Conservation (phyloP, 2,113 vertebrate species). For the Phaetusa simplex region DNA sequence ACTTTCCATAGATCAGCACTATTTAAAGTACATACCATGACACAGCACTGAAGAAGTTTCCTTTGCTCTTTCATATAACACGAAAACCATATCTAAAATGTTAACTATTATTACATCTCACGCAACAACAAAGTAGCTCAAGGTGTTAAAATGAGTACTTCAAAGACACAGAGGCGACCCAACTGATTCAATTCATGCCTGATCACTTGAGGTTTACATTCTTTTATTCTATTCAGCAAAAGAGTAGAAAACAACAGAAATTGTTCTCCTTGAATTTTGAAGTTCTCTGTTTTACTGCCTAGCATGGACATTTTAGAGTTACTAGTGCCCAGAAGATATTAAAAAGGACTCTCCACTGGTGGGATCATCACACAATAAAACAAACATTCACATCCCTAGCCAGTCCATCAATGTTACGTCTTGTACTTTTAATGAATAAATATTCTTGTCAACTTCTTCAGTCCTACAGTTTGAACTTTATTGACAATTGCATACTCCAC, state of each 20-base stretch:
- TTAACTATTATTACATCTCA: not conserved
- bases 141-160: not conserved
- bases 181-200: not conserved
- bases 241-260: not conserved
- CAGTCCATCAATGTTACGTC: not conserved
- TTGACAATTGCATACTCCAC: not conserved
- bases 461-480: not conserved
- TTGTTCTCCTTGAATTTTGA: not conserved
- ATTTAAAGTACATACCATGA: not conserved
- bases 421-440: conserved; percentile 19
- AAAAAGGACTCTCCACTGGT: not conserved
- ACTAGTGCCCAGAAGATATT: not conserved
- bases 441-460: not conserved
- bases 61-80: not conserved
- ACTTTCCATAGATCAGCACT: not conserved
- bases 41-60: not conserved
- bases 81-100: not conserved
- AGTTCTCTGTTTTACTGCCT: not conserved
- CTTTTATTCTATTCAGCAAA: not conserved
- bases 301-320: not conserved
- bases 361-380: not conserved
- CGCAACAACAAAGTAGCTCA: not conserved
- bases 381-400: not conserved
- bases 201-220: not conserved
- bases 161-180: not conserved